Percentiles rank a stretch among this genome's conserved stretches.
These are phyloP conservation scores for Uloborus plumipes DNA, from an alignment of 2,888 invertebrate species.

Conservation along the genomic window DNA sequence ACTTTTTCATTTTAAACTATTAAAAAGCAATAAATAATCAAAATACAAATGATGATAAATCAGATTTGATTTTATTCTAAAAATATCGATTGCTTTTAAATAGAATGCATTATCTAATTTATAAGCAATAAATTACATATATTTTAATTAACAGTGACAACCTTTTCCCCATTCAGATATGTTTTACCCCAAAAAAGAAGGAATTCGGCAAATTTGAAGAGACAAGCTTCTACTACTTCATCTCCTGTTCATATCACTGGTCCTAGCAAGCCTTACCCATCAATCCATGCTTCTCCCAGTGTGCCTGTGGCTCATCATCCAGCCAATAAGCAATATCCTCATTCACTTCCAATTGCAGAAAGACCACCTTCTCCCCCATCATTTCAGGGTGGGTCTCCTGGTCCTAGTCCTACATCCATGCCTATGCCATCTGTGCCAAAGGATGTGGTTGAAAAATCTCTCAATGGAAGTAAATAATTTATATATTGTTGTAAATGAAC, in stretches of 20 bases:
- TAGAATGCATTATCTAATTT: no score
- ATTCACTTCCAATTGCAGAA: constrained; percentile 1
- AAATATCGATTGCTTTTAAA: no score
- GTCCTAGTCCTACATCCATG: not conserved
- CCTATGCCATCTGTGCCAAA: constrained; percentile 24
- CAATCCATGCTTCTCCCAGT: not conserved
- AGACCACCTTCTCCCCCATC: constrained; percentile 10
- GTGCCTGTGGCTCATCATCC: not conserved
- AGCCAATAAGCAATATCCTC: constrained; percentile 8
- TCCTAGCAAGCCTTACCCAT: constrained; percentile 13
- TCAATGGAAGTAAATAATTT: constrained; percentile 33
- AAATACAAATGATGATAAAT: no score
- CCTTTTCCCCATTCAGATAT: constrained; percentile 27
- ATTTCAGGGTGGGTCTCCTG: constrained; percentile 19
- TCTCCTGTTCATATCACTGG: constrained; percentile 11
- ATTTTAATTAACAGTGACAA: no score
- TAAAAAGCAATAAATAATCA: not conserved
- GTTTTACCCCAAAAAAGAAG: constrained; percentile 46
- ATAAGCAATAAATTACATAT: not conserved
- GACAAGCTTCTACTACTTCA: constrained; percentile 8
- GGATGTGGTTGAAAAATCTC: not conserved
- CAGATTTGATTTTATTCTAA: no score
- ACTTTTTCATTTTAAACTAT: not conserved
- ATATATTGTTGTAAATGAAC: no score
- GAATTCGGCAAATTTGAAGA: constrained; percentile 7